phyloP scores from a whole-genome alignment of 2,113 vertebrate genomes.

The Verasper variegatus region DNA sequence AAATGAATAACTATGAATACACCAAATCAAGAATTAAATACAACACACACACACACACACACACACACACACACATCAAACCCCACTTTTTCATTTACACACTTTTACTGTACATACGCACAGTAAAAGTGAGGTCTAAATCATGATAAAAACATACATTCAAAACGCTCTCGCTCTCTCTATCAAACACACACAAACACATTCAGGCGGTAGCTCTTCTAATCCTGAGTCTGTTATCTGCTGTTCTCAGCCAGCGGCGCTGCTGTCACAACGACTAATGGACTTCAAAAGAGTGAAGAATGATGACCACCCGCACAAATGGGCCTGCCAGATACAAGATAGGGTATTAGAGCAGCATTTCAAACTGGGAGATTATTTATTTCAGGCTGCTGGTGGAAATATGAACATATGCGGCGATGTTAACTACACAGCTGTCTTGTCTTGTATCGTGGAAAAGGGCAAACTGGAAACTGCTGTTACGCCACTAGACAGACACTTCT shows the following conservation, averaged over 20 bases:
- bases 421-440: constrained; percentile 56
- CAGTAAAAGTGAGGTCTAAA: constrained; percentile 25
- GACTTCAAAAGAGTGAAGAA: constrained; percentile 70
- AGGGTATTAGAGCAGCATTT: constrained; percentile 61
- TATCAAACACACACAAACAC: background rate
- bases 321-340: constrained; percentile 69
- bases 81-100: constrained; percentile 32
- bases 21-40: constrained; percentile 2
- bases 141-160: constrained; percentile 13
- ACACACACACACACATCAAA: no score
- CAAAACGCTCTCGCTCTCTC: background rate
- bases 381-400: constrained; percentile 57
- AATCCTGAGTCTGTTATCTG: constrained; percentile 72
- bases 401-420: constrained; percentile 55
- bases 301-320: constrained; percentile 71
- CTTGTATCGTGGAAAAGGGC: constrained; percentile 45
- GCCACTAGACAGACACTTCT: background rate
- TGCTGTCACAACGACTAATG: constrained; percentile 70
- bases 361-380: constrained; percentile 61
- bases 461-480: constrained; percentile 28
- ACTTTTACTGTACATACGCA: background rate
- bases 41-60: no score
- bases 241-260: constrained; percentile 63
- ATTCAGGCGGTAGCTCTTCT: constrained; percentile 34
- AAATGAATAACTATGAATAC: no score